Conservation (phyloP, 2,113 vertebrate species). For the Callocephalon fimbriatum region DNA sequence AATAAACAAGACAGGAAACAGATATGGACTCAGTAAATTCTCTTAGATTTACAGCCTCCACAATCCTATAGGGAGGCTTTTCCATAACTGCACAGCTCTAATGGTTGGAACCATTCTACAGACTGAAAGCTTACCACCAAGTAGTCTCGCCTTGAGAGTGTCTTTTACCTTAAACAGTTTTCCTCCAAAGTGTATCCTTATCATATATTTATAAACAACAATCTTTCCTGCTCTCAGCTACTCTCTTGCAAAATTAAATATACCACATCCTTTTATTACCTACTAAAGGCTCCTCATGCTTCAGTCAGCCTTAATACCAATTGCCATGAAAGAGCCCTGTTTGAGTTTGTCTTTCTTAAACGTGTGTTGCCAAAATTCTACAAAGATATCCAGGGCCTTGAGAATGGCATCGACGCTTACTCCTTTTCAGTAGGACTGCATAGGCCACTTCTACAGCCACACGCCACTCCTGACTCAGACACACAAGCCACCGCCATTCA, state of each 20-base stretch:
- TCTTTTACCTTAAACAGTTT: neutral
- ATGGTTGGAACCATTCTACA: neutral
- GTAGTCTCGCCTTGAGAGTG: neutral
- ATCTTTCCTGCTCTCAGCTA: neutral
- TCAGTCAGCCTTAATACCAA: neutral
- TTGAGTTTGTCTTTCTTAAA: neutral
- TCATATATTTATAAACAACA: neutral
- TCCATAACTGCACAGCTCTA: neutral
- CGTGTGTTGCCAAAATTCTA: neutral
- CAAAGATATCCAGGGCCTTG: neutral
- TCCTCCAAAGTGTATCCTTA: neutral
- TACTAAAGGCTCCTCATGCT: neutral
- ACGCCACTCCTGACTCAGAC: neutral
- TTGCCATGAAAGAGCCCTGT: neutral
- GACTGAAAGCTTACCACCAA: neutral
- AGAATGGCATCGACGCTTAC: rapidly evolving
- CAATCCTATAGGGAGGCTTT: neutral
- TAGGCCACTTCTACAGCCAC: neutral
- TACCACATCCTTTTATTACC: neutral
- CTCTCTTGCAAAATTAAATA: neutral
- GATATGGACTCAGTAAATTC: neutral
- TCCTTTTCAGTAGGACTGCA: neutral
- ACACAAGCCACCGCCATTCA: neutral
- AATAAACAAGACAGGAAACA: neutral
- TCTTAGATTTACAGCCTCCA: neutral